Evolutionary conservation across 2,888 invertebrate species (phyloP).

Genomic region (Salpingus planirostris): DNA sequence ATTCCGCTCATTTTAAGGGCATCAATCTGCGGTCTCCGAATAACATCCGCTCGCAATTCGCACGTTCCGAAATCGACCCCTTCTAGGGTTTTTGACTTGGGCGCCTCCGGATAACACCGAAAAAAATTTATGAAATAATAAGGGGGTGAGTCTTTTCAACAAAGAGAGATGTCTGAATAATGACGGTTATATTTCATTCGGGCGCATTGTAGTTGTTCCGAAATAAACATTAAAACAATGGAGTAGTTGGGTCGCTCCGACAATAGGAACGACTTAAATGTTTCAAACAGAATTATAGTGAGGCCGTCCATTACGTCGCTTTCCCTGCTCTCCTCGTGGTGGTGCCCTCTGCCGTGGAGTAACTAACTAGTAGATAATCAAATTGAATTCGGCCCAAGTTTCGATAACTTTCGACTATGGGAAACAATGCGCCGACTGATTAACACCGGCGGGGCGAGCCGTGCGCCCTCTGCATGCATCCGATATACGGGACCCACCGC

Average conservation of each 20-base stretch:
- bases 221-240: constrained; percentile 34
- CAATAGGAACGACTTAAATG: constrained; percentile 28
- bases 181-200: constrained; percentile 31
- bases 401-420: constrained; percentile 18
- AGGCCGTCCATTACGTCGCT: constrained; percentile 16
- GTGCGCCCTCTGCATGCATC: no score
- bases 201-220: constrained; percentile 25
- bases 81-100: no score
- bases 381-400: constrained; percentile 16
- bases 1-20: no score
- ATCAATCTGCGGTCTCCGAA: no score
- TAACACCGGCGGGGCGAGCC: constrained; percentile 3
- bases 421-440: constrained; percentile 10
- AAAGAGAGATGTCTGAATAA: constrained; percentile 27
- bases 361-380: constrained; percentile 10
- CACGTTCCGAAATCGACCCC: no score
- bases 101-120: no score
- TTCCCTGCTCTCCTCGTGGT: no score
- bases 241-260: constrained; percentile 23
- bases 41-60: no score
- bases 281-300: constrained; percentile 25
- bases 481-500: neutral
- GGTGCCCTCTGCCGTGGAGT: no score
- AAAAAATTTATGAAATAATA: no score
- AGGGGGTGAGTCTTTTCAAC: no score